Evolutionary conservation across 1,140 invertebrate genomes (phyloP), one percentile per base, ranked within the genome.

Genomic region (Neocloeon triangulifer): DNA sequence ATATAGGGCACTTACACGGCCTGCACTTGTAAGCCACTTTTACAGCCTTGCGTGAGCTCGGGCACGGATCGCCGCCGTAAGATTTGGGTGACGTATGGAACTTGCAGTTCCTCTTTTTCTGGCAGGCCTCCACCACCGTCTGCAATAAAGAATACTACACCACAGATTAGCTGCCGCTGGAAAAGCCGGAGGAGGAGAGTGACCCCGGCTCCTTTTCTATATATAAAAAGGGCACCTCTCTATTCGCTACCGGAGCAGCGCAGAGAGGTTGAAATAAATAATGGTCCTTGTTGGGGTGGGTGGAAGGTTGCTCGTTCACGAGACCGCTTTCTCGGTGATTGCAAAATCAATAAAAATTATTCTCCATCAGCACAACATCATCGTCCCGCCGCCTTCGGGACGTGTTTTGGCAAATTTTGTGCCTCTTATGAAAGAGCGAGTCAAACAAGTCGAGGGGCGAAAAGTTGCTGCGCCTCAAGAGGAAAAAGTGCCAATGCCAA

Each of bases 1-100:
- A n/a, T 19, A 17, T 23, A n/a, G n/a, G n/a, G n/a, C n/a, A 81
- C 81, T 85, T 64, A 92, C 85, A 84, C 49, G 85, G 86, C 53
- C 80, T 67, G 61, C 85, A 94, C 56, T 89, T 89, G 58, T 84
- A 92, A 36, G 80, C 78, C 16, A 91, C 74, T 56, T 89, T 80
- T 41, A 88, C 75, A 51, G 81, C 86, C 56, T 89, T 88, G 18
- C 70, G 60, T 8, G 73, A 63, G 21, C 72, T 72, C 17, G 82
- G 81, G 51, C 86, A 92, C 0, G 82, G 81, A 54, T 91, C 82
- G 3, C 68, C 64, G 18, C 73, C 71, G 46, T 86, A 81, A 23
- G 69, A 69, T 42, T 72, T 66, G 0, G 78, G 73, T 25, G 68
- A 74, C 8, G 80, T 76, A 46, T 77, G 69, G 44, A 92, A 76